Evolutionary conservation across 2,113 vertebrate genomes (phyloP).

Genomic region (Saccopteryx leptura): DNA sequence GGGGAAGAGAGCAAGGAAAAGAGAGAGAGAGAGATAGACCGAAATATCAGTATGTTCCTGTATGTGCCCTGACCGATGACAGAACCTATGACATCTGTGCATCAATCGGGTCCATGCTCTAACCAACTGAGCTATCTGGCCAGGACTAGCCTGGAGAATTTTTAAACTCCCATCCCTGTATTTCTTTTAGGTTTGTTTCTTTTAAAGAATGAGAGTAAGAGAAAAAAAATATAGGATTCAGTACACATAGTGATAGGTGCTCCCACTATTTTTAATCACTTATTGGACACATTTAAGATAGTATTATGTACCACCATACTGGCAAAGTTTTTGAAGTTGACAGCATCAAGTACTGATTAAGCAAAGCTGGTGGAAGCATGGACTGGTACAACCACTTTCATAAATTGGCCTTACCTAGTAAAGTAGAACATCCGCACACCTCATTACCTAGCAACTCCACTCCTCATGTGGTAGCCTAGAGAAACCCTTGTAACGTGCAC

Average conservation of each 20-base stretch:
- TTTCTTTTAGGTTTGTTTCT: background rate
- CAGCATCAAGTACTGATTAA: background rate
- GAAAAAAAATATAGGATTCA: background rate
- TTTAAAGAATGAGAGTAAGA: background rate
- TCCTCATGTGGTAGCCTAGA: background rate
- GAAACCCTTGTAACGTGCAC: background rate
- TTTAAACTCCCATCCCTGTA: background rate
- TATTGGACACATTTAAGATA: background rate
- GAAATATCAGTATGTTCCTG: no score
- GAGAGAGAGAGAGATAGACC: no score
- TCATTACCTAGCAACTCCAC: background rate
- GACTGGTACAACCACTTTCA: background rate
- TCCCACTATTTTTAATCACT: background rate
- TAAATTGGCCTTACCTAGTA: background rate
- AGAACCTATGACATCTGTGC: no score
- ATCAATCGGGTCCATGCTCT: no score
- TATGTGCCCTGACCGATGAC: no score
- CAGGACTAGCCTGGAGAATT: background rate
- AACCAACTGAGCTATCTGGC: no score
- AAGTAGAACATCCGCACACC: background rate
- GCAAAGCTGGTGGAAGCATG: background rate
- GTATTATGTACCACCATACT: background rate
- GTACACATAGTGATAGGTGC: background rate
- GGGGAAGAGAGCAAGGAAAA: no score
- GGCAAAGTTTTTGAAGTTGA: slow-evolving; percentile 11